Base-by-base conservation (phyloP, 2,113 vertebrate species). In the Ciconia stormi region DNA sequence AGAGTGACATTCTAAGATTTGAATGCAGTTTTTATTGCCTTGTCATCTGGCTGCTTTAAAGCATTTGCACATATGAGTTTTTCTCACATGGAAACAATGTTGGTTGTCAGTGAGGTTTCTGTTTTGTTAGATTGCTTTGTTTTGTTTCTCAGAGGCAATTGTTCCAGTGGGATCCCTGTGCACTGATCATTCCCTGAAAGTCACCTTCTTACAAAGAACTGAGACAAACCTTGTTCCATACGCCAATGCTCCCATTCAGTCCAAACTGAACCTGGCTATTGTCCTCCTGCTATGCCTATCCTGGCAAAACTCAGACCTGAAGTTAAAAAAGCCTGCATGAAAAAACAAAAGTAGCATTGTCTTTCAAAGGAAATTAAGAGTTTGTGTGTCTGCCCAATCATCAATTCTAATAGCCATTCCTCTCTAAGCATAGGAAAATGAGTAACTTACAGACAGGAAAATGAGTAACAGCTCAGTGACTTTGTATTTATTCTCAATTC, bases 401-500 rank as follows among this genome's bases (percentile, higher is more conserved):
- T 62, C 8, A 83, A 9, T 84, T 88, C 36, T 91, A 61, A 69
- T 46, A 72, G 26, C 19, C 10, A 46, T 59, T 87, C 25, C 53
- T 92, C 49, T 90, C 56, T 90, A 87, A 92, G 47, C 74, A 44
- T 22, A 71, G 55, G 49, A 86, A 86, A 86, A 67, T 83, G 23
- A 88, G 26, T 94, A 89, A 77, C 21, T 58, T 65, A 40, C 21
- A 55, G 65, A 56, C 65, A 67, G 61, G 58, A 85, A 91, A 79
- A 73, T 86, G 40, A 91, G 44, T 76, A 93, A 93, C 50, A 90
- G 38, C 56, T 90, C 46, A 38, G 21, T 73, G 52, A 76, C 62
- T 90, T 94, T 77, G 87, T 92, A 73, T 90, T 86, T 91, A 80
- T 93, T 96, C 76, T 78, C 59, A 94, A 90, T 94, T 69, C 27